Percentiles rank a stretch among this genome's conserved stretches.
These are phyloP conservation scores for Cinara cedri DNA, from an alignment of 2,888 invertebrate genomes.

Conservation along the genomic window DNA sequence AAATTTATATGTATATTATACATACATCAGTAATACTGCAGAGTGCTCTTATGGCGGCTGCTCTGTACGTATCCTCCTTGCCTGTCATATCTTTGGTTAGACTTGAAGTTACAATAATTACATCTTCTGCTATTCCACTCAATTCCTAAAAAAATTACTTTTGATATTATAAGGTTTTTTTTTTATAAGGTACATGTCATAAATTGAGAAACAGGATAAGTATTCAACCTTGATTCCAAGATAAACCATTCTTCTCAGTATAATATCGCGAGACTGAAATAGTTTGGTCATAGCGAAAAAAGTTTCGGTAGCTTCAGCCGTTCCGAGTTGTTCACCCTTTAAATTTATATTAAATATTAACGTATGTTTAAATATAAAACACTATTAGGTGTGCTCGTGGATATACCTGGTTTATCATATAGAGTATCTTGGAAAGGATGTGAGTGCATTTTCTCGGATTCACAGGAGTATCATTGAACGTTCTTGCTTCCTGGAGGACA, in stretches of 20 bases:
- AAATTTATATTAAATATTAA: slow-evolving; percentile 34
- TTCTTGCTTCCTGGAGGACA: slow-evolving; percentile 94
- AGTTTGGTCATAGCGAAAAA: slow-evolving; percentile 99
- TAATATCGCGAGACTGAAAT: slow-evolving; percentile 96
- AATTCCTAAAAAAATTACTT: slow-evolving; percentile 68
- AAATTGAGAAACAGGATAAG: background rate
- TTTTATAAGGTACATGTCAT: no score
- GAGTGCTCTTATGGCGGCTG: slow-evolving; percentile 94
- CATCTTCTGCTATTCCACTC: slow-evolving; percentile 94
- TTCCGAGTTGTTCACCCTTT: slow-evolving; percentile 85
- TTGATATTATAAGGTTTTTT: no score
- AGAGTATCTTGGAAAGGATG: slow-evolving; percentile 94
- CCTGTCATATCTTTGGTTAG: slow-evolving; percentile 99
- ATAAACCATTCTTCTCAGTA: slow-evolving; percentile 93
- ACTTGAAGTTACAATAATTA: slow-evolving; percentile 97
- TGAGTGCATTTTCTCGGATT: slow-evolving; percentile 96
- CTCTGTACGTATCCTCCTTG: slow-evolving; percentile 88
- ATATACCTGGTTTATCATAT: slow-evolving; percentile 85
- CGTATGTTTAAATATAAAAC: background rate
- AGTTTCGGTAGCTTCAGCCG: slow-evolving; percentile 95
- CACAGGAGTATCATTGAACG: slow-evolving; percentile 97
- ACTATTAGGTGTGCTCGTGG: background rate
- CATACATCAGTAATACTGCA: slow-evolving; percentile 94
- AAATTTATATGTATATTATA: slow-evolving; percentile 41
- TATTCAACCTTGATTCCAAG: slow-evolving; percentile 77